Conservation (phyloP, 2,888 invertebrate species). For the Eretmocerus hayati region DNA sequence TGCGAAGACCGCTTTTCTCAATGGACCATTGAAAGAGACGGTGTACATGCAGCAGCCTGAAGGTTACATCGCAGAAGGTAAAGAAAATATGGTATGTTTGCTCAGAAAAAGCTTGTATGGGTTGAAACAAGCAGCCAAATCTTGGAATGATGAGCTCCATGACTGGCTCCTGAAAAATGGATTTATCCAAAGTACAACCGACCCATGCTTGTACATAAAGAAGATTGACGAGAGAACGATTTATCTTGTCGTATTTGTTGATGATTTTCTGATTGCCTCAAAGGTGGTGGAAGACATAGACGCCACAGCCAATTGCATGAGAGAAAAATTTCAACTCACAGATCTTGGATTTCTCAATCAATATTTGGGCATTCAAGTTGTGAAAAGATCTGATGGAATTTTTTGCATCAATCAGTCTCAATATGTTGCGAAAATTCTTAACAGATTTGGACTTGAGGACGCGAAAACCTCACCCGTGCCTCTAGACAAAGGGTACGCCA, state of each 20-base stretch:
- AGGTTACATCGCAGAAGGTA: background rate
- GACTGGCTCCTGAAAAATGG: background rate
- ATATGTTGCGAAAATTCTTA: conserved; percentile 20
- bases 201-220: conserved; percentile 7
- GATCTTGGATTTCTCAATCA: conserved; percentile 21
- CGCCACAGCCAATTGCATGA: conserved; percentile 8
- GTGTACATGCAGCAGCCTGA: conserved; percentile 22
- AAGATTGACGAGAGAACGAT: background rate
- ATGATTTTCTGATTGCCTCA: conserved; percentile 13
- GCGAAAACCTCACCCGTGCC: conserved; percentile 19
- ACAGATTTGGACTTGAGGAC: conserved; percentile 16
- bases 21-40: conserved; percentile 24
- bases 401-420: conserved; percentile 19
- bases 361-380: conserved; percentile 23
- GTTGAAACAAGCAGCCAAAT: conserved; percentile 6
- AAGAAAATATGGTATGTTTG: background rate
- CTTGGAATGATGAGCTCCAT: conserved; percentile 1
- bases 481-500: conserved; percentile 21
- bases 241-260: conserved; percentile 4
- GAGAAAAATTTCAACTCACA: conserved; percentile 18
- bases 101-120: conserved; percentile 4
- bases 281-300: conserved; percentile 8
- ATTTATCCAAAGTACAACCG: conserved; percentile 2
- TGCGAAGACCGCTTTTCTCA: conserved; percentile 28
- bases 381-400: conserved; percentile 12